Evolutionary conservation across 2,113 vertebrate genomes (phyloP).

Genomic region (Oxygymnocypris stewartii): DNA sequence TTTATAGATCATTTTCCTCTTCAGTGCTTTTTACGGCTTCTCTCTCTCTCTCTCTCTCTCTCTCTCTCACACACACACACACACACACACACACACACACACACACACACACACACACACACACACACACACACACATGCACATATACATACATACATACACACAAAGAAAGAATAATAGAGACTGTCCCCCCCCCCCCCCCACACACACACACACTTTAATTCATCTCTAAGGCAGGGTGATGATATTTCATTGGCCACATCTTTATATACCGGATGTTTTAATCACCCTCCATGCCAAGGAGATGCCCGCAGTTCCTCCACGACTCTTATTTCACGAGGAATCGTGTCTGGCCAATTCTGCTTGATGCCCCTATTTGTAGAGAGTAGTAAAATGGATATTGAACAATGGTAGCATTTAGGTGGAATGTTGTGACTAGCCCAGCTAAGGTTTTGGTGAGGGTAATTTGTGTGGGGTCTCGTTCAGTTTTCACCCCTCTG

Average conservation of each 20-base stretch:
- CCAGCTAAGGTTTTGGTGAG: background rate
- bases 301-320: slow-evolving; percentile 13
- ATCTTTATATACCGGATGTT: slow-evolving; percentile 38
- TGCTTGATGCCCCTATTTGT: slow-evolving; percentile 23
- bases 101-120: slow-evolving; percentile 11
- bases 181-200: too few relatives aligned
- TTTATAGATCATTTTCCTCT: slow-evolving; percentile 63
- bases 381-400: slow-evolving; percentile 8
- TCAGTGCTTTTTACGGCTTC: slow-evolving; percentile 54
- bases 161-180: slow-evolving; percentile 33
- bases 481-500: background rate
- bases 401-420: slow-evolving; percentile 30
- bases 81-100: slow-evolving; percentile 35
- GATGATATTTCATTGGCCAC: slow-evolving; percentile 35
- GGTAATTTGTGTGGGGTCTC: slow-evolving; percentile 23
- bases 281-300: slow-evolving; percentile 41
- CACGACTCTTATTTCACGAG: slow-evolving; percentile 24
- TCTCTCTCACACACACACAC: slow-evolving; percentile 6
- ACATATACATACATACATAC: background rate
- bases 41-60: too few relatives aligned
- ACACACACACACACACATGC: slow-evolving; percentile 33
- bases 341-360: background rate
- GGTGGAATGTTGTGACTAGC: slow-evolving; percentile 20
- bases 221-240: slow-evolving; percentile 18
- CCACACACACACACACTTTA: slow-evolving; percentile 20